Conservation (phyloP, 2,888 invertebrate species). For the Conus canariensis region DNA sequence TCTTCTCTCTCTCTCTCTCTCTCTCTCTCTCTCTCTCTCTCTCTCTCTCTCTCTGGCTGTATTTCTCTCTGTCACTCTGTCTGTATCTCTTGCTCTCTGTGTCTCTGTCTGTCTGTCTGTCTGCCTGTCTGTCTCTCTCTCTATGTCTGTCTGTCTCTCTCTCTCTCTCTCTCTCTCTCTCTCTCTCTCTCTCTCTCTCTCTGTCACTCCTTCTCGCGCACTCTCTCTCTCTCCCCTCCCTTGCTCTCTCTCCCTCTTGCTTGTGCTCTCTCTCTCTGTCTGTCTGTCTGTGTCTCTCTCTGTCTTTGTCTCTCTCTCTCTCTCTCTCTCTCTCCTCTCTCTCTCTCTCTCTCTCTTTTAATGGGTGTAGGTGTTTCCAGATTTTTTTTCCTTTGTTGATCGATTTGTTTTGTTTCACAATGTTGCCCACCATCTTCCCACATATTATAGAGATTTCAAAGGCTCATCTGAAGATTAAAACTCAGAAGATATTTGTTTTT, state of each 20-base stretch:
- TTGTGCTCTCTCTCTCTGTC: background rate
- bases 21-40: conserved; percentile 1
- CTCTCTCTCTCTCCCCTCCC: background rate
- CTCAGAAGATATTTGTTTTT: too few relatives aligned
- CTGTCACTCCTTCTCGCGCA: too few relatives aligned
- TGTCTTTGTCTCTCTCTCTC: background rate
- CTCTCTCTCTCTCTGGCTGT: background rate
- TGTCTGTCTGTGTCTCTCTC: background rate
- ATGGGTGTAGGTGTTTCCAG: too few relatives aligned
- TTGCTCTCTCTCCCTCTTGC: background rate
- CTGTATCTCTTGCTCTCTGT: background rate
- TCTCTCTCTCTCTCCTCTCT: background rate
- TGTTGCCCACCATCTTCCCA: too few relatives aligned
- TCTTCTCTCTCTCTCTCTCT: background rate
- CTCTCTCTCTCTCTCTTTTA: background rate
- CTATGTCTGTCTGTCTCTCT: background rate
- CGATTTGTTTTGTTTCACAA: too few relatives aligned
- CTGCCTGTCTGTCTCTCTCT: background rate
- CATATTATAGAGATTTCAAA: too few relatives aligned
- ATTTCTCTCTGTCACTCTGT: background rate
- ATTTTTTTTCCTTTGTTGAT: too few relatives aligned
- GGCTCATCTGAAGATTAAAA: too few relatives aligned
- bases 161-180: background rate
- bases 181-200: background rate
- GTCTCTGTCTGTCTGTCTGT: background rate